Base-by-base conservation (phyloP, 2,797 vertebrate species). In the Acridotheres tristis region DNA sequence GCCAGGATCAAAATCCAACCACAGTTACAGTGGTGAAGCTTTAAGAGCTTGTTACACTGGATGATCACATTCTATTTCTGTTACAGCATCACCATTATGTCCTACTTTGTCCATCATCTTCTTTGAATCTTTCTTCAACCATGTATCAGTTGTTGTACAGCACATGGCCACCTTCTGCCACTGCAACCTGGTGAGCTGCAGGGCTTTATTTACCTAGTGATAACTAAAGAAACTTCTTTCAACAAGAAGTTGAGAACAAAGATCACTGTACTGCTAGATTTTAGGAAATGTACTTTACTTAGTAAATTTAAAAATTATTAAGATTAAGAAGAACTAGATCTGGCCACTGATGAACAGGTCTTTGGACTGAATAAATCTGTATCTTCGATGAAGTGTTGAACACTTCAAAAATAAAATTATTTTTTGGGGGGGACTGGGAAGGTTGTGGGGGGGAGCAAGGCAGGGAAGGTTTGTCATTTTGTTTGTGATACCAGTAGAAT, bases 381-480 rank as follows among this genome's bases (percentile, higher is more conserved):
- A 51, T 23, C 7, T 62, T 85, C 43, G 8, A 26, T 48, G 23
- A 75, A 69, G 13, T 51, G 21, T n/a, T 72, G n/a, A 75, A 30
- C 23, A 55, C 19, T 23, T 81, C 23, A 12, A 63, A 81, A 62
- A 4, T 62, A 36, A 62, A 80, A 61, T 48, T 20, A 26, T 32
- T n/a, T 55, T 59, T 40, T 21, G 9, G 1, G 2, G 3, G 11
- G 3, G 8, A 2, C 20, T 65, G 17, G 13, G 11, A n/a, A 14
- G 30, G 6, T 25, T 57, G 16, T 29, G 43, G 17, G 8, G 4
- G 4, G 2, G 16, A 13, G 8, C 0, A 0, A 9, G 13, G 5
- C 8, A 40, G 26, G 26, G 34, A 29, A 57, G 23, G 16, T n/a
- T 51, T 71, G 23, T 72, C 0, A 5, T 89, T 93, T 82, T 45